phyloP scores from a whole-genome alignment of 2,113 vertebrate genomes.

The Dromiciops gliroides region DNA sequence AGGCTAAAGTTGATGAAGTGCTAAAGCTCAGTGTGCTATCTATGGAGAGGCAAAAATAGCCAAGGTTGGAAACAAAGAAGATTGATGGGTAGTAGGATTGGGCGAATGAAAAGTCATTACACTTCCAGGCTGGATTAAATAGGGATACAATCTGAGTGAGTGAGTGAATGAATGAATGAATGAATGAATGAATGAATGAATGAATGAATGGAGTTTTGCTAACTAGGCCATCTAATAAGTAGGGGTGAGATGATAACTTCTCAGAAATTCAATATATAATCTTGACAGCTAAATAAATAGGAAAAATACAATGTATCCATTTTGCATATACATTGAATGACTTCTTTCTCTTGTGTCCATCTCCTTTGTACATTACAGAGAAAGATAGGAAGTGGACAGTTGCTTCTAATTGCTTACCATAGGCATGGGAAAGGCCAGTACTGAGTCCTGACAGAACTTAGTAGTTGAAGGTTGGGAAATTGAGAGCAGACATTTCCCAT shows the following conservation, averaged over 20 bases:
- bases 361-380: neutral
- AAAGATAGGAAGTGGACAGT: neutral
- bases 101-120: neutral
- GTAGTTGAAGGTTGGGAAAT: neutral
- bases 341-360: constrained; percentile 17
- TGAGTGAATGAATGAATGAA: too few relatives aligned
- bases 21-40: neutral
- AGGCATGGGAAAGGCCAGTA: neutral
- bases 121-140: neutral
- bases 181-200: neutral
- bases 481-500: constrained; percentile 19
- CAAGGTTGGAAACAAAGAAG: neutral
- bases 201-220: neutral
- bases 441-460: neutral
- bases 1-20: neutral
- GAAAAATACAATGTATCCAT: constrained; percentile 14
- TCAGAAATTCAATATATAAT: constrained; percentile 25
- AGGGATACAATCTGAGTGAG: neutral
- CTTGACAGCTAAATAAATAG: neutral
- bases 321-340: neutral
- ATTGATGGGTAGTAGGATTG: neutral
- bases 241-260: neutral
- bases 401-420: constrained; percentile 7
- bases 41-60: neutral
- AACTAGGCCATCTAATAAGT: constrained; percentile 1